These are phyloP conservation scores for Oriolus oriolus DNA, from an alignment of 2,113 vertebrate species.

Conservation along the genomic window DNA sequence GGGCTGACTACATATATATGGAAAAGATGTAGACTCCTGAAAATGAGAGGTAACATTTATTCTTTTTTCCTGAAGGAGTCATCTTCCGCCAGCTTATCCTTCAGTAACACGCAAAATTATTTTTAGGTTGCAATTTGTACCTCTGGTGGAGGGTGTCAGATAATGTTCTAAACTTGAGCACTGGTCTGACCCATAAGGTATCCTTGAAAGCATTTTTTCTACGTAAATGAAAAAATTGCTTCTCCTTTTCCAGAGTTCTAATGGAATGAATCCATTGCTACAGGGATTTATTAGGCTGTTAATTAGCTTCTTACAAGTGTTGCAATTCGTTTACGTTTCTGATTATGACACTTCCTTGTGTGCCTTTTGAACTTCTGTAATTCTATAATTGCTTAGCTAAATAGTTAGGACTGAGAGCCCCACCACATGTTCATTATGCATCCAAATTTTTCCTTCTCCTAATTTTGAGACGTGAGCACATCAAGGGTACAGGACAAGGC, in stretches of 20 bases:
- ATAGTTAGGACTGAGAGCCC: not conserved
- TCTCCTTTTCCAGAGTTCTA: not conserved
- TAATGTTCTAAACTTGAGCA: not conserved
- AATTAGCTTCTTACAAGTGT: constrained; percentile 39
- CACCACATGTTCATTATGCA: not conserved
- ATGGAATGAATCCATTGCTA: constrained; percentile 29
- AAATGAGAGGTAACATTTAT: not conserved
- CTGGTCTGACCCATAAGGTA: not conserved
- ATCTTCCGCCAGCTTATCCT: not conserved
- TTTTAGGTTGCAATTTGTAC: not conserved
- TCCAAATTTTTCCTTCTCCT: not conserved
- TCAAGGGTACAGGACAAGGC: not conserved
- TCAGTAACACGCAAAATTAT: not conserved
- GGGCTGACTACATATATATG: not conserved
- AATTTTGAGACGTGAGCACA: not conserved
- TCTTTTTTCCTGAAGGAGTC: not conserved
- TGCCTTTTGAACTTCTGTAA: constrained; percentile 2
- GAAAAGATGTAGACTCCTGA: not conserved
- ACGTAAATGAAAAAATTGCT: not conserved
- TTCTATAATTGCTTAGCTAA: constrained; percentile 19
- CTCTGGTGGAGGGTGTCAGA: not conserved
- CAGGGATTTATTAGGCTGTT: not conserved
- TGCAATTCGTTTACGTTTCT: constrained; percentile 23
- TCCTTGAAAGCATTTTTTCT: not conserved
- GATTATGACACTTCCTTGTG: not conserved